These are phyloP conservation scores for Scalopus aquaticus DNA, from an alignment of 2,113 vertebrate species.

Conservation along the genomic window DNA sequence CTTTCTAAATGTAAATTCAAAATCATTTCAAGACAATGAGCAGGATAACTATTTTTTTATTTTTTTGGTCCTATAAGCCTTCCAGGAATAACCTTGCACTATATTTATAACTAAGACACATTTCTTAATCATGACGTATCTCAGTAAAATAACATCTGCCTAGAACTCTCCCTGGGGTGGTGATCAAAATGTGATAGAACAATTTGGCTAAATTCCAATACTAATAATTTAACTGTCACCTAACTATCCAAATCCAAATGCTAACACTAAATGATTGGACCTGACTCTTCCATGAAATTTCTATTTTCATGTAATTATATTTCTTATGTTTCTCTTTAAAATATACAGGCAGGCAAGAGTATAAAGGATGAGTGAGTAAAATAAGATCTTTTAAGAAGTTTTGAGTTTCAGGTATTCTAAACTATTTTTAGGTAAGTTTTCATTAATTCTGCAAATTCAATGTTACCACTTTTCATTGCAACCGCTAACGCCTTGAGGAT, in stretches of 20 bases:
- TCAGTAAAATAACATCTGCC: not conserved
- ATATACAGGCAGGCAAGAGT: not conserved
- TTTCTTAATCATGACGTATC: not conserved
- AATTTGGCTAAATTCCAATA: not conserved
- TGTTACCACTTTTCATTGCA: not conserved
- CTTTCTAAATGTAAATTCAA: slow-evolving; percentile 39
- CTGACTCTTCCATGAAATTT: not conserved
- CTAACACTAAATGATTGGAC: not conserved
- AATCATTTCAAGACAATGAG: not conserved
- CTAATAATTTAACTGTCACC: not conserved
- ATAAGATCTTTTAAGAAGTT: not conserved
- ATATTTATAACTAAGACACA: not conserved
- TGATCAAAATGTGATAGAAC: not conserved
- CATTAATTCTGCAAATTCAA: not conserved
- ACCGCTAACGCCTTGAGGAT: not conserved
- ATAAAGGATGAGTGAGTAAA: not conserved
- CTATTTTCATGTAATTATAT: not conserved
- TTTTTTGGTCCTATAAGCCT: not conserved
- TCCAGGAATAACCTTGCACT: not conserved
- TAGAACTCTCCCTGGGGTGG: not conserved
- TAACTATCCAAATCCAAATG: slow-evolving; percentile 8
- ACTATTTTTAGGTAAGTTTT: not conserved
- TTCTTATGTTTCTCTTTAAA: slow-evolving; percentile 7
- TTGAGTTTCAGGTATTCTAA: not conserved
- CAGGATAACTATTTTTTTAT: not conserved